Evolutionary conservation across 2,888 invertebrate species (phyloP), one percentile per base, ranked within the genome.

Genomic region (Troilus luridus): DNA sequence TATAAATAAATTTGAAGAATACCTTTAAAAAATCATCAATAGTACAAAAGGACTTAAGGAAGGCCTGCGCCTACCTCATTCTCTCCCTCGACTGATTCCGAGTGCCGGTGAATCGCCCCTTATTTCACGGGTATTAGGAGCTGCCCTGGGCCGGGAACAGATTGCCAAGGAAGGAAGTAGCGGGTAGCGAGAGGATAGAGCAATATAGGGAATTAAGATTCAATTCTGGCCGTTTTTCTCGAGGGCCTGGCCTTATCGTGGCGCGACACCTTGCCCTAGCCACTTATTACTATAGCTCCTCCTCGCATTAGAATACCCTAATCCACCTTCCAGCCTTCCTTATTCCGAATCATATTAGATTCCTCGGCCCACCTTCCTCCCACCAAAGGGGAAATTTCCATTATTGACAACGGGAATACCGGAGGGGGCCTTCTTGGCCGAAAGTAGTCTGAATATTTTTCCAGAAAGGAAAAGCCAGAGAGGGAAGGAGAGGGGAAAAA

Each of bases 321-420:
- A 85, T 85, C 85, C 85, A 85, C 81, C 81, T 41, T 11, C 81
- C 54, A 3, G 56, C 17, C 27, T 27, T 85, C 89, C 62, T 89
- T 89, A 89, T 89, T 89, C 89, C 89, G 64, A 62, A 62, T 67
- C 89, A 62, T 89, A 89, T 89, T 89, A 89, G 89, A 89, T 89
- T 89, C 89, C 64, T 62, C 41, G n/a, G 54, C 41, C 81, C 56
- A 56, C 56, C 59, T 64, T 54, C 67, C 89, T 54, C 62, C 21
- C 54, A n/a, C 54, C 89, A 89, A 89, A 89, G 89, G 27, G 62
- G 56, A 89, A 89, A 89, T 89, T 89, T 89, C 89, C 89, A 89
- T 89, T 89, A 89, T 89, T 89, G 89, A 89, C 89, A 89, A 0
- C 21, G n/a, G 85, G 56, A 85, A 85, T 85, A 85, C 54, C 85